These are phyloP conservation scores for Coracias cyanogaster DNA, from an alignment of 2,797 vertebrate genomes.

Conservation along the genomic window DNA sequence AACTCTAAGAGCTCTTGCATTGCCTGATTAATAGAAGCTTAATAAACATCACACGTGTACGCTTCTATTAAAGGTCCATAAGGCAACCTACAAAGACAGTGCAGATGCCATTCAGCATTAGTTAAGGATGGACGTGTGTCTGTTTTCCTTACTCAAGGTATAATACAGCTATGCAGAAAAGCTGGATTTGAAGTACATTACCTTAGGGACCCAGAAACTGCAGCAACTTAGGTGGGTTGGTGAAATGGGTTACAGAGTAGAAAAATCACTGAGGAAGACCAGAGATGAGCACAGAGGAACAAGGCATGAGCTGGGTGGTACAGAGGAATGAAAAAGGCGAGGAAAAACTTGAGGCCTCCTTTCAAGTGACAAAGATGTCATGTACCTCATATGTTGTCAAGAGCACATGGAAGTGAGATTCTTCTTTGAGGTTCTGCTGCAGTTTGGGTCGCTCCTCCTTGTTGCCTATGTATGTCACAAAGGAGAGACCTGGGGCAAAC, in stretches of 20 bases:
- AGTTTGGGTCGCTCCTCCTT: conserved; percentile 85
- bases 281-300: neutral
- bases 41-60: neutral
- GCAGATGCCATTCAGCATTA: neutral
- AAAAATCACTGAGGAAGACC: neutral
- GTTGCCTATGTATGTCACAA: conserved; percentile 85
- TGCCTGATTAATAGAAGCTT: neutral
- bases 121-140: neutral
- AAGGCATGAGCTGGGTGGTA: neutral
- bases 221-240: neutral
- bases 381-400: conserved; percentile 91
- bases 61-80: neutral
- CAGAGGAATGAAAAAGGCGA: neutral
- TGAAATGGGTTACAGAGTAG: neutral
- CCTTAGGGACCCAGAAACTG: neutral
- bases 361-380: neutral
- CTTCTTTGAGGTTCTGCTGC: conserved; percentile 75
- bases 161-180: neutral
- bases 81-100: neutral
- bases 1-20: neutral
- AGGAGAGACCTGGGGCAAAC: conserved; percentile 85
- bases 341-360: neutral
- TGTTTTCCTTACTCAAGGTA: neutral
- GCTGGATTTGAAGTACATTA: neutral
- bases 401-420: conserved; percentile 78